Evolutionary conservation across 2,888 invertebrate species (phyloP).

Genomic region (Eupithecia subfuscata): DNA sequence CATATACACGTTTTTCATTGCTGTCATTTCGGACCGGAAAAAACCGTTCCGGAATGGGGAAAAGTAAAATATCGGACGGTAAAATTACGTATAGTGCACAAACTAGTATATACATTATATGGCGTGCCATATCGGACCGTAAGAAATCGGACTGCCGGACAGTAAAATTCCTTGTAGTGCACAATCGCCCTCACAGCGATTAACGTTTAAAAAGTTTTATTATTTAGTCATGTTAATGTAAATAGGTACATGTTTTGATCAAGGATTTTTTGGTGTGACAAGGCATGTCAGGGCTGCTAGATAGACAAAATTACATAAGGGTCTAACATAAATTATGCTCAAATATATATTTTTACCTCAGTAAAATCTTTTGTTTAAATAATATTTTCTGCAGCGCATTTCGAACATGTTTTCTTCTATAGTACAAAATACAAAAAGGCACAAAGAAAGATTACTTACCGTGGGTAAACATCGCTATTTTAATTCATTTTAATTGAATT

Average conservation of each 20-base stretch:
- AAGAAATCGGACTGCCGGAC: too few species aligned
- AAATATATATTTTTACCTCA: background rate
- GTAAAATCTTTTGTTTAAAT: background rate
- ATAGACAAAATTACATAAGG: background rate
- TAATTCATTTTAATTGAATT: conserved; percentile 5
- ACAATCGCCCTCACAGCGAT: too few species aligned
- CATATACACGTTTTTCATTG: too few species aligned
- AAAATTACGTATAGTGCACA: too few species aligned
- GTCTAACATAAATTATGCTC: background rate
- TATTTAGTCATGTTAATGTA: background rate
- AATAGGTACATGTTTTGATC: background rate
- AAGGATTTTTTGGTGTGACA: background rate
- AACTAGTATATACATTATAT: too few species aligned
- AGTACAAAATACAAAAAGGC: background rate
- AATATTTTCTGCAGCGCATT: background rate
- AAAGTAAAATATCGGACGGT: too few species aligned
- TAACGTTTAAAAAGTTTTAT: too few species aligned
- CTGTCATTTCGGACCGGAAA: too few species aligned
- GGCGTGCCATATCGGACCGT: too few species aligned
- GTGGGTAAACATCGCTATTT: background rate
- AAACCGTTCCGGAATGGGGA: too few species aligned
- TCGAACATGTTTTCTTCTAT: background rate
- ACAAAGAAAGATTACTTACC: background rate
- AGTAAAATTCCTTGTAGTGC: too few species aligned
- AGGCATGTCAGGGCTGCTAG: background rate